These are phyloP conservation scores for Gila orcuttii DNA, from an alignment of 2,113 vertebrate species.

Conservation along the genomic window DNA sequence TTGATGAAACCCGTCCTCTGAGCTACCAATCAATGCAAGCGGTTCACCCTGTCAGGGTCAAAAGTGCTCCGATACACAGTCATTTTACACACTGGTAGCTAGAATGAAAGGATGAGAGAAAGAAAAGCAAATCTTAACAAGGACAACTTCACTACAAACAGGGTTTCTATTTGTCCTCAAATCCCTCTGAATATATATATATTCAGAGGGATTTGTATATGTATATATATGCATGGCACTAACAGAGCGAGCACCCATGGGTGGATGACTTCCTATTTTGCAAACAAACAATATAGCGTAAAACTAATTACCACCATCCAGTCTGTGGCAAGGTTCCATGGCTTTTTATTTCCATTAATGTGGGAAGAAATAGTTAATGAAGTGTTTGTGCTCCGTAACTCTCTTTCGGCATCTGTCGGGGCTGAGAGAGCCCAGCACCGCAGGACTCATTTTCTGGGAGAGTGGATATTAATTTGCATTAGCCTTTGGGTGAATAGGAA, in stretches of 20 bases:
- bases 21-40: neutral
- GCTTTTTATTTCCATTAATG: constrained; percentile 54
- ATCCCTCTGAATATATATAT: neutral
- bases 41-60: constrained; percentile 23
- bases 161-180: constrained; percentile 28
- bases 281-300: constrained; percentile 51
- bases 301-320: constrained; percentile 52
- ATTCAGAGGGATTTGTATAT: too few relatives aligned
- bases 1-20: constrained; percentile 27
- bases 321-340: constrained; percentile 37
- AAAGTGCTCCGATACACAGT: neutral
- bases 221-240: neutral
- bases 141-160: neutral
- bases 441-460: constrained; percentile 57
- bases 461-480: constrained; percentile 64
- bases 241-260: constrained; percentile 14
- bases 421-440: constrained; percentile 38
- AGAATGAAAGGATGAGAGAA: neutral
- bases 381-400: constrained; percentile 58
- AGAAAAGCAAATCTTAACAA: constrained; percentile 5
- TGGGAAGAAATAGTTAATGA: constrained; percentile 56
- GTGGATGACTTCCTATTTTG: constrained; percentile 25
- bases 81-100: constrained; percentile 2
- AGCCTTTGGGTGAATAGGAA: constrained; percentile 56
- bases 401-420: constrained; percentile 44